Percentiles rank a stretch among this genome's conserved stretches.
Conservation (phyloP, 2,888 invertebrate genomes). For the Drosophila phalerata region DNA sequence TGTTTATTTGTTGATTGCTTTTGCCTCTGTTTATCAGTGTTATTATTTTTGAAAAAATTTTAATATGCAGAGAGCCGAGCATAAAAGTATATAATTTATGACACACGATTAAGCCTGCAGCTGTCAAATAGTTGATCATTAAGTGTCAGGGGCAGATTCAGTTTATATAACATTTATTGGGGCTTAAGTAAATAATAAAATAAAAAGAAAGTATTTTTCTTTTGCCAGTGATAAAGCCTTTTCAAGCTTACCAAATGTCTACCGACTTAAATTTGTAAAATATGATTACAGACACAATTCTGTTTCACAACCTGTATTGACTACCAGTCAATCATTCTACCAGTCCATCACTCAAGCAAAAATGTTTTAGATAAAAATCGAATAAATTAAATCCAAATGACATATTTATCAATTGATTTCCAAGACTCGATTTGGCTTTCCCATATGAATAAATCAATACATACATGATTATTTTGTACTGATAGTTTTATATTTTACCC, state of each 20-base stretch:
- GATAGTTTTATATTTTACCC: background rate
- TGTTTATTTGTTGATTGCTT: constrained; percentile 61
- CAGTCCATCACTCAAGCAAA: constrained; percentile 7
- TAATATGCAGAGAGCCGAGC: constrained; percentile 26
- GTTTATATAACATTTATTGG: background rate
- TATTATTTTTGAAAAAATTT: constrained; percentile 44
- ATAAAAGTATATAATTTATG: constrained; percentile 57
- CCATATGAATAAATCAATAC: constrained; percentile 13
- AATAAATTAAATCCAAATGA: constrained; percentile 15
- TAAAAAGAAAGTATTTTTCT: background rate
- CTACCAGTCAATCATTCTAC: constrained; percentile 6
- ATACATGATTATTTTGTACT: background rate
- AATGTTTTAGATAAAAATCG: constrained; percentile 6
- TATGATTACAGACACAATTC: too few species aligned
- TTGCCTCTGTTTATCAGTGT: constrained; percentile 35
- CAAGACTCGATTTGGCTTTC: background rate
- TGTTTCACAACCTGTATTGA: too few species aligned
- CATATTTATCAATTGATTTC: constrained; percentile 19
- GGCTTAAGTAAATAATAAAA: background rate
- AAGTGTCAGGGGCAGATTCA: constrained; percentile 18
- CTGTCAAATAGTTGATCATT: constrained; percentile 50
- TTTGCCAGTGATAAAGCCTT: background rate
- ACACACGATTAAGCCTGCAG: constrained; percentile 46
- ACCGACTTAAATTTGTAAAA: background rate
- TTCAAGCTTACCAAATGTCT: background rate